Percentiles rank a stretch among this genome's conserved stretches.
phyloP scores from a whole-genome alignment of 2,113 vertebrate genomes.

The Columba livia region DNA sequence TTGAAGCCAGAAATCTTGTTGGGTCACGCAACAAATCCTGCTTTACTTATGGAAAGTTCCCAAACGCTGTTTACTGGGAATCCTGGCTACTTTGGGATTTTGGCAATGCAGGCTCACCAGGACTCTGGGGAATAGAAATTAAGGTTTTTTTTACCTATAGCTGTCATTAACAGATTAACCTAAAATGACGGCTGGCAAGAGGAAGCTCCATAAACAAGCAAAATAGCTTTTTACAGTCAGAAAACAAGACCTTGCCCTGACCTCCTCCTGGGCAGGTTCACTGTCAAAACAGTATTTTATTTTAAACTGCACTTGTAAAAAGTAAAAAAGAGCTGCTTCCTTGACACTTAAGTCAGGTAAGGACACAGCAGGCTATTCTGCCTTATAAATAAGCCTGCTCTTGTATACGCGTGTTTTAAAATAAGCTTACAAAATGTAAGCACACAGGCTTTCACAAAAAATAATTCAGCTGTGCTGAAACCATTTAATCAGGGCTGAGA shows the following conservation, averaged over 20 bases:
- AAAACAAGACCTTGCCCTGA: constrained; percentile 62
- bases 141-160: constrained; percentile 21
- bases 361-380: constrained; percentile 15
- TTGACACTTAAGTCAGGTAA: constrained; percentile 61
- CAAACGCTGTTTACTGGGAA: neutral
- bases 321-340: constrained; percentile 22
- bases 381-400: constrained; percentile 30
- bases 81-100: neutral
- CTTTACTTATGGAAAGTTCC: constrained; percentile 24
- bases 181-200: constrained; percentile 6
- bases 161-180: constrained; percentile 31
- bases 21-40: constrained; percentile 2
- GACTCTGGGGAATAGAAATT: neutral
- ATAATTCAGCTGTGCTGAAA: constrained; percentile 18
- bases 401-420: constrained; percentile 42
- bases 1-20: neutral
- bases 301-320: constrained; percentile 33
- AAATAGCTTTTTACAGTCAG: constrained; percentile 14
- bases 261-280: constrained; percentile 25
- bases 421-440: constrained; percentile 48
- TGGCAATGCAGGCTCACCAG: neutral
- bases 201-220: constrained; percentile 15
- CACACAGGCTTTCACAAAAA: constrained; percentile 1
- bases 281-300: constrained; percentile 37
- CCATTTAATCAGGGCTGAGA: neutral